Evolutionary conservation across 2,888 invertebrate species (phyloP), one percentile per base, ranked within the genome.

Genomic region (Tenthredo amoena): DNA sequence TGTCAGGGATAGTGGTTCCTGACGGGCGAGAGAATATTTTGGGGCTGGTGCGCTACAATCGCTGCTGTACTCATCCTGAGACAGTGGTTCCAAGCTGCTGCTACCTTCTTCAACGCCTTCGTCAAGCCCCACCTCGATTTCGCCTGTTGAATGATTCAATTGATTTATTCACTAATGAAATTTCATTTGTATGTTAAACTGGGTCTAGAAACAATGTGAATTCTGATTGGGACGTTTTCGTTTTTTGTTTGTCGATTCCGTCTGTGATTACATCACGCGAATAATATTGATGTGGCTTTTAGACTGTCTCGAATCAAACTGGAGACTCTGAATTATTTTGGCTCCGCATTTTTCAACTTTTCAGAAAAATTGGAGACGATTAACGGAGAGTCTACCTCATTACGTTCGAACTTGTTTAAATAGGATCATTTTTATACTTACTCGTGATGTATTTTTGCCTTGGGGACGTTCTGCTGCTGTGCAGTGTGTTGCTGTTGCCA

Each of bases 401-500:
- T 7, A 43, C 18, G 43, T 72, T 43, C 10, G 0, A 40, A 43
- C 9, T 15, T 34, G 0, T 55, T 55, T 26, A 34, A 77, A 55
- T 55, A 26, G 5, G 26, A 76, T 26, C 34, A 26, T 31, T 74
- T 21, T 21, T 0, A 21, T 40, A 88, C 89, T 88, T 87, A 91
- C 90, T 88, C 71, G 86, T 87, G 9, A 87, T 86, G 79, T 87
- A 86, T 85, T 86, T 87, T 18, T 88, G 85, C 68, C 82, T 85
- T 37, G 76, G 34, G 10, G 85, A 85, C 10, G 88, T 86, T 81
- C 88, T 89, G 77, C 88, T 89, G 79, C 87, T 89, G 91, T 94
- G 94, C 88, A 95, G 94, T 18, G 95, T 94, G 91, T 95, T 95
- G 93, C 95, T 95, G 90, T 95, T 95, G 4, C 95, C 95, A 1